Evolutionary conservation across 2,797 vertebrate species (phyloP).

Genomic region (Myiothlypis coronata): DNA sequence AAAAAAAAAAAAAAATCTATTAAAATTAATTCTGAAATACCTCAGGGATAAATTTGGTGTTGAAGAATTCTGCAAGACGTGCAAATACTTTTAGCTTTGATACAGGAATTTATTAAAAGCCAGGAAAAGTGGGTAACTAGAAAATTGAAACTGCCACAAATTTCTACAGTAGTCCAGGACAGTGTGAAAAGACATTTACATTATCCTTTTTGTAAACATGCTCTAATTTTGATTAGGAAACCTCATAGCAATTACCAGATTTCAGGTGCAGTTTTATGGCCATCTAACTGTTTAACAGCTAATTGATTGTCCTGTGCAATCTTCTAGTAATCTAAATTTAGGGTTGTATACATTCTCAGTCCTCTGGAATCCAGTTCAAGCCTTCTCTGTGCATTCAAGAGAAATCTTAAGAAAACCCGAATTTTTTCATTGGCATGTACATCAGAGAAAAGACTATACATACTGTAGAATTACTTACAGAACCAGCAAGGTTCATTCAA

Average conservation of each 20-base stretch:
- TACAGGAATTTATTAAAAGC: slow-evolving; percentile 49
- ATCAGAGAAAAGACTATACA: neutral
- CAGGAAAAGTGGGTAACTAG: neutral
- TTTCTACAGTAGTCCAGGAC: neutral
- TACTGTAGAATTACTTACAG: neutral
- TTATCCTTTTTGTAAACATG: neutral
- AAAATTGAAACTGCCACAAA: slow-evolving; percentile 21
- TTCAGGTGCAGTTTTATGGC: neutral
- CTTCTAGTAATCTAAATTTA: neutral
- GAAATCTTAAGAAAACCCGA: neutral
- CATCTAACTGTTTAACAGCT: neutral
- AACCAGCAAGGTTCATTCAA: neutral
- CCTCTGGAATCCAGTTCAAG: neutral
- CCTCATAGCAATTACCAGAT: neutral
- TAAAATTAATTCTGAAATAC: slow-evolving; percentile 60
- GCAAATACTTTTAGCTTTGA: slow-evolving; percentile 60
- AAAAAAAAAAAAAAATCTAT: slow-evolving; percentile 18
- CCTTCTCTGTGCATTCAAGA: neutral
- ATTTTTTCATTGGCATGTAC: neutral
- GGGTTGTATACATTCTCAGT: neutral
- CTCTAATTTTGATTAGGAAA: neutral
- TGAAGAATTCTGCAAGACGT: slow-evolving; percentile 49
- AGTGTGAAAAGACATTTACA: neutral
- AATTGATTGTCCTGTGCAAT: neutral
- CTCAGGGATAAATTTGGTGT: slow-evolving; percentile 49